phyloP scores from a whole-genome alignment of 1,140 invertebrate genomes.

The Matsumurasca onukii region DNA sequence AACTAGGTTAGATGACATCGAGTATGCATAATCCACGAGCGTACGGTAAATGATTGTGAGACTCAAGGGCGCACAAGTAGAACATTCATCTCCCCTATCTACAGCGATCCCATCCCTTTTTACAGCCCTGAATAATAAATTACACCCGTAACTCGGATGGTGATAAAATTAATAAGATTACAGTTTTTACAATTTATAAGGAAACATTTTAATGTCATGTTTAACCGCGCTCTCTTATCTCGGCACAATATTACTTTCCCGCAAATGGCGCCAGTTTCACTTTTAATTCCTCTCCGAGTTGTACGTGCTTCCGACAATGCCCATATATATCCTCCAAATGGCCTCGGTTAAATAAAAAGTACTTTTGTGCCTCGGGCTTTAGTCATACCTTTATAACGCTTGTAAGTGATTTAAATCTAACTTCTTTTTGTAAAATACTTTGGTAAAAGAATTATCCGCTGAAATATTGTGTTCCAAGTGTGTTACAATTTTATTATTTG shows the following conservation, averaged over 20 bases:
- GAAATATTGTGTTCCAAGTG: too few relatives aligned
- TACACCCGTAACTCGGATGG: constrained; percentile 3
- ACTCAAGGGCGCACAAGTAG: too few relatives aligned
- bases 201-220: constrained; percentile 25
- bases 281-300: neutral
- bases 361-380: too few relatives aligned
- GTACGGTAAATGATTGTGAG: neutral
- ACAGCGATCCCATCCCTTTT: constrained; percentile 1
- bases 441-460: too few relatives aligned
- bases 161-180: constrained; percentile 28
- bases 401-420: too few relatives aligned
- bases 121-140: constrained; percentile 24
- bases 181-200: constrained; percentile 25
- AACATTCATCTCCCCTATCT: neutral
- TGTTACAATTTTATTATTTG: too few relatives aligned
- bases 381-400: too few relatives aligned
- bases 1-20: too few relatives aligned
- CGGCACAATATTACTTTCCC: neutral
- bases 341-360: too few relatives aligned
- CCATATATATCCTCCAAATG: neutral
- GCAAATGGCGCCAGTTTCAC: too few relatives aligned
- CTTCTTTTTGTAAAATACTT: too few relatives aligned
- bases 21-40: neutral
- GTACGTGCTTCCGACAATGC: neutral
- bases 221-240: neutral